phyloP scores from a whole-genome alignment of 2,797 vertebrate species.

The Gymnoscopelus microlampas region DNA sequence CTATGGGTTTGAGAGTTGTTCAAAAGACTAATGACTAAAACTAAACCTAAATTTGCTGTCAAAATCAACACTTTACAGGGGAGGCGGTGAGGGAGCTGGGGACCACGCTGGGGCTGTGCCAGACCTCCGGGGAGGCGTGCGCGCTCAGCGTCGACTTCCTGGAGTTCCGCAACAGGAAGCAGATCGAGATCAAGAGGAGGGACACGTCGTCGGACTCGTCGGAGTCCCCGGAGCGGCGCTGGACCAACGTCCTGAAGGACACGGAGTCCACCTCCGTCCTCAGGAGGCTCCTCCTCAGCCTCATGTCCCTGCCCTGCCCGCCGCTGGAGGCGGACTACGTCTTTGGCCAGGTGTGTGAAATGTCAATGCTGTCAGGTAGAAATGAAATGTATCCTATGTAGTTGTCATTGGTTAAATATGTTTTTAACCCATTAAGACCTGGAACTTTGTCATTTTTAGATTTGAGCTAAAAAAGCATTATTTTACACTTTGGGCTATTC shows the following conservation, averaged over 20 bases:
- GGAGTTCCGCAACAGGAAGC: slow-evolving; percentile 64
- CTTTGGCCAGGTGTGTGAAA: slow-evolving; percentile 71
- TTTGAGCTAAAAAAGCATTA: too few species aligned
- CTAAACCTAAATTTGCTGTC: too few species aligned
- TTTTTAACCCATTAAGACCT: too few species aligned
- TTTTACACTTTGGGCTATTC: too few species aligned
- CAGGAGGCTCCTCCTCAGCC: slow-evolving; percentile 75
- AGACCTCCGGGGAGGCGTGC: slow-evolving; percentile 48
- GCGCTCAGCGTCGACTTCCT: slow-evolving; percentile 74
- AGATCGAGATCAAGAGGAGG: slow-evolving; percentile 30
- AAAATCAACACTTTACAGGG: too few species aligned
- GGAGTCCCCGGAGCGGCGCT: slow-evolving; percentile 68
- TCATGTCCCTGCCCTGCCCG: slow-evolving; percentile 78
- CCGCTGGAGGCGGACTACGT: slow-evolving; percentile 67
- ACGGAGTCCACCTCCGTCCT: slow-evolving; percentile 60
- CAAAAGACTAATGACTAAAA: too few species aligned
- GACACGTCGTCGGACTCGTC: neutral
- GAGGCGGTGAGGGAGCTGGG: slow-evolving; percentile 68
- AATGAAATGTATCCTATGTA: too few species aligned
- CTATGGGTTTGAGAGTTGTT: too few species aligned
- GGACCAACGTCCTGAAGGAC: slow-evolving; percentile 66
- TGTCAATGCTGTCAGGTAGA: fast-evolving
- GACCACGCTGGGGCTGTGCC: slow-evolving; percentile 67
- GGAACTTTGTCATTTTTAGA: too few species aligned
- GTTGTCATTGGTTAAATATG: too few species aligned